Conservation (phyloP, 2,888 invertebrate genomes). For the Ecliptopera silaceata region DNA sequence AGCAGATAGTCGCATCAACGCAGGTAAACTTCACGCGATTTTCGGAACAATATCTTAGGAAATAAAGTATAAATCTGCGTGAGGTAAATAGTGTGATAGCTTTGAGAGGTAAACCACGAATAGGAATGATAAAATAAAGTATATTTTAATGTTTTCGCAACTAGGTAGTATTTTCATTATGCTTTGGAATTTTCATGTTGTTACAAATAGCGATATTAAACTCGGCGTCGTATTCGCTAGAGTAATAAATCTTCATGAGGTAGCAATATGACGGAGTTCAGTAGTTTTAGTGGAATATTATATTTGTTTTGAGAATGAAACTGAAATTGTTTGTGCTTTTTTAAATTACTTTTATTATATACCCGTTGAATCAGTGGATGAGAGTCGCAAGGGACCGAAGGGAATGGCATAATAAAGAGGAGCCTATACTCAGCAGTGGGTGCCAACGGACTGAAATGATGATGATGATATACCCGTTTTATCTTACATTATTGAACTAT, state of each 20-base stretch:
- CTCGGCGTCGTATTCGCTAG: conserved; percentile 20
- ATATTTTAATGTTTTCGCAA: conserved; percentile 39
- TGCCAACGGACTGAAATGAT: too few species aligned
- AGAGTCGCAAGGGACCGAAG: too few species aligned
- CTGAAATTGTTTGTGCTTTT: conserved; percentile 1
- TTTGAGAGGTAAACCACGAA: conserved; percentile 24
- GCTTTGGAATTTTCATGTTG: conserved; percentile 36
- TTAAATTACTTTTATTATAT: too few species aligned
- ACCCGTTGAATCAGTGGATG: too few species aligned
- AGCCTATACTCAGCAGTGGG: too few species aligned
- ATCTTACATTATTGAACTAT: too few species aligned
- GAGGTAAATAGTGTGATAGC: conserved; percentile 16
- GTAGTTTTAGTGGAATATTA: conserved; percentile 7
- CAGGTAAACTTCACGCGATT: conserved; percentile 17
- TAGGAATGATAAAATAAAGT: conserved; percentile 42
- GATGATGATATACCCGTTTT: too few species aligned
- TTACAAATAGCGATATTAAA: conserved; percentile 36
- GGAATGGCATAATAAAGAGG: too few species aligned
- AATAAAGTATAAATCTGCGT: conserved; percentile 30
- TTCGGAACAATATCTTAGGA: conserved; percentile 2
- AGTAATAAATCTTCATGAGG: conserved; percentile 30
- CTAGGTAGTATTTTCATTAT: conserved; percentile 44
- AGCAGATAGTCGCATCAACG: conserved; percentile 41
- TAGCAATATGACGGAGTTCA: conserved; percentile 18
- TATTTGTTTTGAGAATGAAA: not conserved